Percentiles rank a stretch among this genome's conserved stretches.
Evolutionary conservation across 2,797 vertebrate genomes (phyloP).

Genomic region (Esox lucius): DNA sequence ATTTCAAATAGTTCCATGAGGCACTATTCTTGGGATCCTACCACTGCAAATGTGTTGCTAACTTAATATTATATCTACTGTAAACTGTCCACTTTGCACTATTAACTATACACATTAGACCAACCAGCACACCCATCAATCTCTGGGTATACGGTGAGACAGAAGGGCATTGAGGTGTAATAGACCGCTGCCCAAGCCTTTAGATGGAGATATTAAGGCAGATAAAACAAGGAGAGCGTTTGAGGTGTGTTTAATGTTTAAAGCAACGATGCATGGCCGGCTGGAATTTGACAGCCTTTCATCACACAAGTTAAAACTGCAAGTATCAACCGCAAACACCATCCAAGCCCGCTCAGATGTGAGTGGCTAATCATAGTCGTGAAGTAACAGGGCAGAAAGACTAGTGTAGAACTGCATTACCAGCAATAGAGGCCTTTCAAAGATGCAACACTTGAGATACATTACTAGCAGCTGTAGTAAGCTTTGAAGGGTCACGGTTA

Average conservation of each 20-base stretch:
- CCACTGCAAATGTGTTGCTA: conserved; percentile 46
- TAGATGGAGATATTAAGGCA: conserved; percentile 1
- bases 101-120: conserved; percentile 32
- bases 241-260: conserved; percentile 23
- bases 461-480: background rate
- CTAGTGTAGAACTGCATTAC: background rate
- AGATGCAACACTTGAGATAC: background rate
- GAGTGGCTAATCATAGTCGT: conserved; percentile 2
- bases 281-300: conserved; percentile 24
- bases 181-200: conserved; percentile 27
- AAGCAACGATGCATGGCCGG: conserved; percentile 7
- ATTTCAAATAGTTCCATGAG: background rate
- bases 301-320: conserved; percentile 22
- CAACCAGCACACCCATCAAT: conserved; percentile 57
- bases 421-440: background rate
- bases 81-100: conserved; percentile 13
- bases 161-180: conserved; percentile 34
- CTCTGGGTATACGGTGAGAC: conserved; percentile 28
- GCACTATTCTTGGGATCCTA: background rate
- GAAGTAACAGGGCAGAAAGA: background rate
- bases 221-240: conserved; percentile 25
- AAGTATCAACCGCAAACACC: background rate
- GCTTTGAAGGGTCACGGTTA: background rate
- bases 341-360: background rate
- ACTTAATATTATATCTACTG: conserved; percentile 25